Evolutionary conservation across 35 echinoderm and acorn worm genomes (phyloP).

Genomic region (Ptychodera flava): DNA sequence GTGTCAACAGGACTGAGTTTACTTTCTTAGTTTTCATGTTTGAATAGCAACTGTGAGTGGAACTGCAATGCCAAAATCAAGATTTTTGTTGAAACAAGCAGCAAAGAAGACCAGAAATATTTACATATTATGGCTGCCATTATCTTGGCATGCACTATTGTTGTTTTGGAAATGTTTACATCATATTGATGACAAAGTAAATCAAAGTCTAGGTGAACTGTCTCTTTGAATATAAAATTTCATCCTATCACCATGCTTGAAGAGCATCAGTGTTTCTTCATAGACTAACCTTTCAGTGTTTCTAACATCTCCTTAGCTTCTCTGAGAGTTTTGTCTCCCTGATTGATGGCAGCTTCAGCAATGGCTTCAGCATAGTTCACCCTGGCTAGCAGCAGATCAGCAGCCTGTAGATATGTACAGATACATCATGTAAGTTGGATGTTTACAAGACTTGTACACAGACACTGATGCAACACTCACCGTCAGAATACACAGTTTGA

Average conservation of each 20-base stretch:
- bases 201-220: too few relatives aligned
- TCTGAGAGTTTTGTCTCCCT: constrained; percentile 60
- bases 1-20: too few relatives aligned
- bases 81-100: too few relatives aligned
- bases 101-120: too few relatives aligned
- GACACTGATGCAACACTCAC: not conserved
- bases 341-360: constrained; percentile 56
- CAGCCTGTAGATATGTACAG: constrained; percentile 30
- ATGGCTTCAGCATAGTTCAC: constrained; percentile 55
- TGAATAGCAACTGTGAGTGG: too few relatives aligned
- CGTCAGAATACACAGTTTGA: not conserved
- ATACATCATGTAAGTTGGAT: constrained; percentile 4
- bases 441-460: not conserved
- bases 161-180: not conserved
- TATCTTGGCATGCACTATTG: not conserved
- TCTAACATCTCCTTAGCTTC: constrained; percentile 65
- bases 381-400: constrained; percentile 53
- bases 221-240: too few relatives aligned
- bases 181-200: not conserved
- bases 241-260: too few relatives aligned
- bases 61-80: too few relatives aligned
- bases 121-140: not conserved
- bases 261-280: too few relatives aligned
- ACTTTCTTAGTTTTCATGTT: too few relatives aligned
- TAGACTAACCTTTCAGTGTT: constrained; percentile 54